Evolutionary conservation across 2,797 vertebrate species (phyloP), one percentile per base, ranked within the genome.

Genomic region (Ispidina lecontei): DNA sequence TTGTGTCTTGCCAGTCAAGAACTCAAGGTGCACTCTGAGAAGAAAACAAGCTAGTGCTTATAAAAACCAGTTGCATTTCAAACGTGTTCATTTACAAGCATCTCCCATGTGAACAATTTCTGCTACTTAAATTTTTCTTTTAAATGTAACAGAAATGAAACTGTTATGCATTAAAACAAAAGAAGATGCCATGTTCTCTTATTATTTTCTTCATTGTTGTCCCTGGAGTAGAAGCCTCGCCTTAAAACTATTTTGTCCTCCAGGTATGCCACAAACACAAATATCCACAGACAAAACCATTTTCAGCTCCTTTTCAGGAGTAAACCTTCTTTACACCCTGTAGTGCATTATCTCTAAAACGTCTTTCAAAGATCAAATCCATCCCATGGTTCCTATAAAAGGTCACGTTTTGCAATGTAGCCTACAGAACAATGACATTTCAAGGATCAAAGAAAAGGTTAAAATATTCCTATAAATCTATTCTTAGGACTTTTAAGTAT

Each of bases 381-480:
- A 33, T 98, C 98, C 97, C 89, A 78, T 41, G 95, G 94, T 97
- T 97, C 89, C 97, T 96, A 97, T 96, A 97, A 98, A 98, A 98
- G 98, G 98, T 98, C 98, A 98, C 95, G 72, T 97, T 98, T 97
- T 97, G 97, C 95, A 89, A 97, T 97, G 96, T 97, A 98, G 97
- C 97, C 98, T 95, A 98, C 97, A 97, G 97, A 98, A 98, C 97
- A 98, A 98, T 98, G 98, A 98, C 98, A 98, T 98, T 98, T 98
- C 97, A 98, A 97, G 97, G 98, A 98, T 98, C 97, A 97, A 97
- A 97, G 97, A 98, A 98, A 99, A 99, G 98, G 98, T 98, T 98
- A 98, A 98, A 98, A 98, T 98, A 98, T 98, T 98, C 98, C 96
- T 97, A 97, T 97, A 98, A 97, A 98, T 98, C 97, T 98, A 97